phyloP scores from a whole-genome alignment of 2,888 invertebrate species.

The Dryococelus australis region DNA sequence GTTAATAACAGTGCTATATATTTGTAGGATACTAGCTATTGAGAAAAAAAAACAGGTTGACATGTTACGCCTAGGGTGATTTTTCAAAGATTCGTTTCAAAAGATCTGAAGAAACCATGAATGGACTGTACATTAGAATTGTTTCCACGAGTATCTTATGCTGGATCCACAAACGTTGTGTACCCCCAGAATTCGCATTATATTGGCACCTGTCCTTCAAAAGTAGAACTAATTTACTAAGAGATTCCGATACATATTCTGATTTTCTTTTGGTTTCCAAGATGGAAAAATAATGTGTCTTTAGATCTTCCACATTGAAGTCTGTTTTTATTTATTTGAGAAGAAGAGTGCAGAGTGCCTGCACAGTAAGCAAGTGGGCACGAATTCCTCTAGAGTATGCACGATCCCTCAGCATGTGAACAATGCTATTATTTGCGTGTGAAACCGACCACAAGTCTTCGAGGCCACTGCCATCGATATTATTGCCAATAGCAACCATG shows the following conservation, averaged over 20 bases:
- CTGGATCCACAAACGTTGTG: too few relatives aligned
- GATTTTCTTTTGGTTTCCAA: neutral
- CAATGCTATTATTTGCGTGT: conserved; percentile 18
- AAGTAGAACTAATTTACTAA: too few relatives aligned
- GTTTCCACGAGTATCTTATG: too few relatives aligned
- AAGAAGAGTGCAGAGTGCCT: neutral
- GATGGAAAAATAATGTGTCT: neutral
- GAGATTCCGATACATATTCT: neutral
- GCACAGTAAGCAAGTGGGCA: conserved; percentile 22
- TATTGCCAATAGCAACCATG: conserved; percentile 25
- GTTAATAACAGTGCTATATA: too few relatives aligned
- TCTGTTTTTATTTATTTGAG: neutral
- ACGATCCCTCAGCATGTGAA: conserved; percentile 22
- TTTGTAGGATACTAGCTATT: too few relatives aligned
- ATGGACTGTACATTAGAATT: too few relatives aligned
- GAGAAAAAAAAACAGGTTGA: too few relatives aligned
- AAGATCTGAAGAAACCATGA: too few relatives aligned
- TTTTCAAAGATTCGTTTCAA: too few relatives aligned
- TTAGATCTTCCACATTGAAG: neutral
- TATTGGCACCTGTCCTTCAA: too few relatives aligned
- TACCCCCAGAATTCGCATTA: too few relatives aligned
- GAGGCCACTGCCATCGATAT: conserved; percentile 31
- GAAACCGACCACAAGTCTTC: conserved; percentile 12
- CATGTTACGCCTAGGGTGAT: too few relatives aligned
- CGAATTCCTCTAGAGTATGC: neutral